Conservation (phyloP, 2,888 invertebrate genomes). For the Eutolmus rufibarbis region DNA sequence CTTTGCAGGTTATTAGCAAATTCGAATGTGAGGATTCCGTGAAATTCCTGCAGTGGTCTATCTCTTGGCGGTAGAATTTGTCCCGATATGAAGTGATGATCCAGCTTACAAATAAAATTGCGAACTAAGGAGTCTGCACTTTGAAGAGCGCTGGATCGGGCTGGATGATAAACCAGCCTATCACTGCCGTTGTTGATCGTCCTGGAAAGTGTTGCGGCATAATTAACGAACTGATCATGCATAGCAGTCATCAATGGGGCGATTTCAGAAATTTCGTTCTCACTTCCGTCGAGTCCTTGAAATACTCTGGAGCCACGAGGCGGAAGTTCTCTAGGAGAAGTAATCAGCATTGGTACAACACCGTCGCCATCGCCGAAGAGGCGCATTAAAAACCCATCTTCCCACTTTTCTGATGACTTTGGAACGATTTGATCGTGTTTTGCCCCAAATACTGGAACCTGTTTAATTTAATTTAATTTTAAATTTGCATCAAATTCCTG, state of each 20-base stretch:
- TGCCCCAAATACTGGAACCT: background rate
- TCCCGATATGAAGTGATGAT: constrained; percentile 37
- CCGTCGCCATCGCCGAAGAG: background rate
- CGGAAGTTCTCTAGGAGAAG: background rate
- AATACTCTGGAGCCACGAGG: background rate
- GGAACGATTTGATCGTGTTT: constrained; percentile 20
- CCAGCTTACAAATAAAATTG: constrained; percentile 4
- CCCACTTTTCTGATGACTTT: background rate
- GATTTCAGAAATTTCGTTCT: background rate
- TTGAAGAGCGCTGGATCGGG: background rate
- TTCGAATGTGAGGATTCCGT: constrained; percentile 45
- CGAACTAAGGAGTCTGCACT: background rate
- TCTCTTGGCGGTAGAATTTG: constrained; percentile 5
- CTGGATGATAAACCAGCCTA: background rate
- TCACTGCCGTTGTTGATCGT: background rate
- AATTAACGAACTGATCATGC: background rate
- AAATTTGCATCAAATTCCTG: background rate
- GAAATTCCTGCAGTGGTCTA: constrained; percentile 42
- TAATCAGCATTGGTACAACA: background rate
- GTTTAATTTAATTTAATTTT: background rate
- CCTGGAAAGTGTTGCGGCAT: background rate
- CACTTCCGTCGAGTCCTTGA: background rate
- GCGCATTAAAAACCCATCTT: background rate
- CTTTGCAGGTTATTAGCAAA: constrained; percentile 44
- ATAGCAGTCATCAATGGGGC: background rate